Evolutionary conservation across 37 sponge, comb jelly and placozoan genomes (phyloP).

Genomic region (Cliona cf. orientalis): DNA sequence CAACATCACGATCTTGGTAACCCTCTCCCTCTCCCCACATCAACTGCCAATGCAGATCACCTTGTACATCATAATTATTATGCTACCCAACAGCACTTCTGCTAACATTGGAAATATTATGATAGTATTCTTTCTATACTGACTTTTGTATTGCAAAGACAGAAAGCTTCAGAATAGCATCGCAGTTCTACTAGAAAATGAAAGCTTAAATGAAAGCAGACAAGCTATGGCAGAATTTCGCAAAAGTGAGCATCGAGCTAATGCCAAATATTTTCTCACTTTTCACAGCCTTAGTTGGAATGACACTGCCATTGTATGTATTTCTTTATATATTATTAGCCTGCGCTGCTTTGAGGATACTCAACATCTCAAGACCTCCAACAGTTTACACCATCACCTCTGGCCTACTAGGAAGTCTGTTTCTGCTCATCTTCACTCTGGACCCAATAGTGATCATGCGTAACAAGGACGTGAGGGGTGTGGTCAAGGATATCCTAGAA

Average conservation of each 20-base stretch:
- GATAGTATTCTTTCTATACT: not conserved
- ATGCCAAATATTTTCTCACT: not conserved
- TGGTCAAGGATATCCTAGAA: no score
- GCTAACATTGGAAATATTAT: not conserved
- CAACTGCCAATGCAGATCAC: no score
- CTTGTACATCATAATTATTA: not conserved
- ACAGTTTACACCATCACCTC: not conserved
- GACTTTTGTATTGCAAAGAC: not conserved
- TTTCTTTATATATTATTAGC: not conserved
- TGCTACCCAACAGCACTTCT: not conserved
- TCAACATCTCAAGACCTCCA: not conserved
- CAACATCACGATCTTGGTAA: no score
- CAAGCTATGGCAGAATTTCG: not conserved
- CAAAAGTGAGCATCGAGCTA: not conserved
- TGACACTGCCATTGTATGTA: not conserved
- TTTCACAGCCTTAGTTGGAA: not conserved
- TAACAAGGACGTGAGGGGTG: not conserved
- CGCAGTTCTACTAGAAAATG: not conserved
- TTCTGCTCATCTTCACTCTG: not conserved
- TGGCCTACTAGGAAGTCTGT: not conserved
- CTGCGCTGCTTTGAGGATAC: not conserved
- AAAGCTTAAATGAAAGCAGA: not conserved
- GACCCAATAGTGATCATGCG: conserved; percentile 2
- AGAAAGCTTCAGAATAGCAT: not conserved
- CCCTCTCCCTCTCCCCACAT: no score